phyloP scores from a whole-genome alignment of 2,888 invertebrate genomes.

The Tribolium freemani region DNA sequence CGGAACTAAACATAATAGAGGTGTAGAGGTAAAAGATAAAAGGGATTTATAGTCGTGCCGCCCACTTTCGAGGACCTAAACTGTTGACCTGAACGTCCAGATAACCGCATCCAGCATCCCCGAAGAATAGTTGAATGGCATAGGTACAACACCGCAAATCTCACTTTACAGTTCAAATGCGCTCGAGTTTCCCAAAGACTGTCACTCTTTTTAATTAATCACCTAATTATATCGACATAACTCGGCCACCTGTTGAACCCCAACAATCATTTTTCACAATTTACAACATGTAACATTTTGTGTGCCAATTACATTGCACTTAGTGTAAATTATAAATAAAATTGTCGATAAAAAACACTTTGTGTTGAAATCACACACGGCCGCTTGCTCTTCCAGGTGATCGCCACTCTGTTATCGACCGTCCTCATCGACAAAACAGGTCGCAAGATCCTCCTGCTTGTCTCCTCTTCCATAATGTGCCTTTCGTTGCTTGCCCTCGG shows the following conservation, averaged over 20 bases:
- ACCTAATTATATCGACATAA: no score
- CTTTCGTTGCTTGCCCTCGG: constrained; percentile 67
- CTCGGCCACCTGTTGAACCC: not conserved
- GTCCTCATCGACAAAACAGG: constrained; percentile 74
- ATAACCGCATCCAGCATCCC: constrained; percentile 25
- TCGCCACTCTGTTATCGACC: constrained; percentile 73
- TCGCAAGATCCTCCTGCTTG: constrained; percentile 74
- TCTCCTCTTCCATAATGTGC: constrained; percentile 74
- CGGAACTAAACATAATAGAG: constrained; percentile 18
- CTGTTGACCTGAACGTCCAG: constrained; percentile 29
- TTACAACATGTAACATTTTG: not conserved
- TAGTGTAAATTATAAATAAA: not conserved
- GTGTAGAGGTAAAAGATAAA: constrained; percentile 7
- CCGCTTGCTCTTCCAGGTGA: constrained; percentile 58
- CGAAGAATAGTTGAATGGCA: constrained; percentile 23
- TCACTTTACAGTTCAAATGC: constrained; percentile 16
- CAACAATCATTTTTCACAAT: not conserved
- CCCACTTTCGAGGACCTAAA: constrained; percentile 27
- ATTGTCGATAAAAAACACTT: not conserved
- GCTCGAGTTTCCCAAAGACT: no score
- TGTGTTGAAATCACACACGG: not conserved
- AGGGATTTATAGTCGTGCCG: constrained; percentile 23
- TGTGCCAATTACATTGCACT: no score
- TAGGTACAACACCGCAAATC: constrained; percentile 10
- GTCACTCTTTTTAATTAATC: not conserved